A percentile compares a stretch with the other conserved stretches of the same genome.
phyloP scores from a whole-genome alignment of 2,113 vertebrate genomes.

The Albula goreensis region DNA sequence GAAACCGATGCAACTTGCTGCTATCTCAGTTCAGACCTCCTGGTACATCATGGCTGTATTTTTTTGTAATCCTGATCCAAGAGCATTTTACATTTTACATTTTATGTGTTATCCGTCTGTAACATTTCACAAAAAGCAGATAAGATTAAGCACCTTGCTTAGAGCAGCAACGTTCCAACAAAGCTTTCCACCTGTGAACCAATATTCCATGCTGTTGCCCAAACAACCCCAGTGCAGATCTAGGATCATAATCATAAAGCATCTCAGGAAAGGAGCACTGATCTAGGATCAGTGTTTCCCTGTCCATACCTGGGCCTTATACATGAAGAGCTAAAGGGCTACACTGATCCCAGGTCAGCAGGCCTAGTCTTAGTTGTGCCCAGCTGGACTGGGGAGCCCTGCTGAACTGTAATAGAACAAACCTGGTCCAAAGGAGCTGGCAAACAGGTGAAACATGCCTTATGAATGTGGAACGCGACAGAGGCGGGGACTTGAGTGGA shows the following conservation, averaged over 20 bases:
- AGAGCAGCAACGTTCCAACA: neutral
- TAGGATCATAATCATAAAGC: too few species aligned
- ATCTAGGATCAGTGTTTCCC: neutral
- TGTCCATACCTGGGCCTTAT: neutral
- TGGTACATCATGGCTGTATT: neutral
- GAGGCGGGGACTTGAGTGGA: slow-evolving; percentile 7
- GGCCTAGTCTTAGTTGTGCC: too few species aligned
- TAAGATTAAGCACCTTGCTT: too few species aligned
- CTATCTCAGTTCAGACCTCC: neutral
- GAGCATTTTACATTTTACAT: neutral
- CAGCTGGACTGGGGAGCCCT: neutral
- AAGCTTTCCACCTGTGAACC: neutral
- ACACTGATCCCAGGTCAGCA: neutral
- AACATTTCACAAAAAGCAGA: neutral
- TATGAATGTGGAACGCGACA: neutral
- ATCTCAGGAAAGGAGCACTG: neutral
- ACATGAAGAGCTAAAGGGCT: neutral
- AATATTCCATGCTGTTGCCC: neutral
- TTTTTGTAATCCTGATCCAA: neutral
- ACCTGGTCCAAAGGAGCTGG: neutral
- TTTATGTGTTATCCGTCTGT: neutral
- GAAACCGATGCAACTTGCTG: neutral
- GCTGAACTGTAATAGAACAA: neutral
- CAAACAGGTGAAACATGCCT: neutral
- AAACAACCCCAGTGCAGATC: neutral